Evolutionary conservation across 2,888 invertebrate genomes (phyloP), one percentile per base, ranked within the genome.

Genomic region (Euproctis similis): DNA sequence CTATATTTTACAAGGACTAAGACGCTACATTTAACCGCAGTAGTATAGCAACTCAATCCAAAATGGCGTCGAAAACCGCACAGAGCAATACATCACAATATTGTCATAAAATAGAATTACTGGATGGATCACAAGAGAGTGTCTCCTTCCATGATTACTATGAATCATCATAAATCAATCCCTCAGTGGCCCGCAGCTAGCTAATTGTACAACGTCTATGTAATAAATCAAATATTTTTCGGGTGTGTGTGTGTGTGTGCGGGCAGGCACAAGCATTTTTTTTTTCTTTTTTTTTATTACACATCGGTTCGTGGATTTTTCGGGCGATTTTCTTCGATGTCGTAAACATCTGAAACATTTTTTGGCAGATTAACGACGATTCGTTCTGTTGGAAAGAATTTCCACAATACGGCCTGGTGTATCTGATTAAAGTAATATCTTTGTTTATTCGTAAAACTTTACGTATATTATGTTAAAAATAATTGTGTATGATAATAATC

Each of bases 101-200:
- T 56, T 63, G 71, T 70, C 74, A 74, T 78, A 76, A 77, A 78
- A 71, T 58, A 63, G 66, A 70, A 71, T 73, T 68, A 73, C 62
- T 60, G 57, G 55, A 58, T 53, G 68, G 72, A 76, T 74, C 76
- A 64, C 68, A 64, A 59, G n/a, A n/a, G 14, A 46, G 65, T 59
- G 65, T 60, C 56, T 50, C 59, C 46, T n/a, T 39, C 53, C 62
- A 70, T 67, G 76, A 78, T 80, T 71, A 73, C 71, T 60, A 46
- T 57, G 70, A 78, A 82, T 80, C 73, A 77, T 60, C 73, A 68
- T 84, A 84, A 82, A 82, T 84, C 84, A 80, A 53, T 59, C 78
- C 75, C 72, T 67, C 74, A 72, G 61, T 59, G 57, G 62, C 77
- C 76, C 77, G 78, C 80, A 78, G 67, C 59, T 62, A 55, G 33